Conservation (phyloP, 1,140 invertebrate species). For the Patella vulgata region DNA sequence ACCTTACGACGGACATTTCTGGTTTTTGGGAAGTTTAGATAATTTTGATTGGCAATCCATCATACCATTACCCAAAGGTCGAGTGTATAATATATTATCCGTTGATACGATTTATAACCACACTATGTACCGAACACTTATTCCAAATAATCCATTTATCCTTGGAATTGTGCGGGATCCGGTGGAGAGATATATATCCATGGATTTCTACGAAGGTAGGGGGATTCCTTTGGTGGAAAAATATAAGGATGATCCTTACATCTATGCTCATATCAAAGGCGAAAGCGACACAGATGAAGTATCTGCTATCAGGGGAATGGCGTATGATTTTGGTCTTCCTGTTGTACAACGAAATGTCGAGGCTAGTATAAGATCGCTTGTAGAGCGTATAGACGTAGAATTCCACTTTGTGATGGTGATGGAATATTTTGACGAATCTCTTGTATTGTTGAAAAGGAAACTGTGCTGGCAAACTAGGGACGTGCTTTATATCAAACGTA, state of each 20-base stretch:
- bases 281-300: background rate
- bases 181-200: background rate
- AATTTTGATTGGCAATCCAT: conserved; percentile 14
- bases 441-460: conserved; percentile 47
- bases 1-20: conserved; percentile 23
- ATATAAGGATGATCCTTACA: background rate
- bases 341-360: conserved; percentile 26
- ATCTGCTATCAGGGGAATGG: conserved; percentile 42
- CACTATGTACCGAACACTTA: conserved; percentile 35
- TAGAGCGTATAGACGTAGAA: conserved; percentile 44
- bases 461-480: conserved; percentile 58
- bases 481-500: conserved; percentile 53
- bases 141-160: background rate
- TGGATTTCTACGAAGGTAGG: conserved; percentile 18
- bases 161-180: background rate
- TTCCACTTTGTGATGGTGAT: conserved; percentile 52
- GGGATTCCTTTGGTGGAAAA: background rate
- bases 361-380: conserved; percentile 26
- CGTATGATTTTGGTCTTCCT: conserved; percentile 49
- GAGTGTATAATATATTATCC: conserved; percentile 44
- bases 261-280: conserved; percentile 1
- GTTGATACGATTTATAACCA: conserved; percentile 43
- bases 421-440: conserved; percentile 57
- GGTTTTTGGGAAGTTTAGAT: conserved; percentile 17
- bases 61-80: conserved; percentile 20